Percentiles rank a stretch among this genome's conserved stretches.
Evolutionary conservation across 2,888 invertebrate species (phyloP).

Genomic region (Lithophane semibrunnea): DNA sequence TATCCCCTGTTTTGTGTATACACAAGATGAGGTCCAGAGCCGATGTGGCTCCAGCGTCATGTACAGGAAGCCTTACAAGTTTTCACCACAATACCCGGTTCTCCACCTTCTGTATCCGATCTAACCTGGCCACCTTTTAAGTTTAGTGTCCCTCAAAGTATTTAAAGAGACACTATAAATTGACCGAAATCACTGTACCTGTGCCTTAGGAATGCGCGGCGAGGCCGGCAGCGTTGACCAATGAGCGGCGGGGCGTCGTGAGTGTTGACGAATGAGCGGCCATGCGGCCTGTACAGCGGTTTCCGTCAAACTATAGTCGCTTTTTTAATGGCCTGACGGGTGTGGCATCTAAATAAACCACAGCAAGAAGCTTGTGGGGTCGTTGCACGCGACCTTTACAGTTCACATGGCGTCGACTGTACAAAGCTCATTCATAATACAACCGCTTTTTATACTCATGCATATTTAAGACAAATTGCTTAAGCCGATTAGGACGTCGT

Average conservation of each 20-base stretch:
- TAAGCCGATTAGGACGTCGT: conserved; percentile 23
- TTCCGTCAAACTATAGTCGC: not conserved
- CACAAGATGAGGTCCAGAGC: too few relatives aligned
- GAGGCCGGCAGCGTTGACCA: too few relatives aligned
- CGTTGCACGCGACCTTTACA: conserved; percentile 63
- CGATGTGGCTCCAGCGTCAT: too few relatives aligned
- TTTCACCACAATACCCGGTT: too few relatives aligned
- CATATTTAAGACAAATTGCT: conserved; percentile 59
- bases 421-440: conserved; percentile 49
- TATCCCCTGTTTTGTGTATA: too few relatives aligned
- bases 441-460: conserved; percentile 58
- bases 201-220: too few relatives aligned
- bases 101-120: not conserved
- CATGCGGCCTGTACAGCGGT: too few relatives aligned
- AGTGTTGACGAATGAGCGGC: too few relatives aligned
- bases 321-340: conserved; percentile 41
- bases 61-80: too few relatives aligned
- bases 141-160: too few relatives aligned
- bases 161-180: not conserved
- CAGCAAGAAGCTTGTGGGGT: conserved; percentile 64
- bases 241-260: too few relatives aligned
- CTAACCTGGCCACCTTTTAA: not conserved
- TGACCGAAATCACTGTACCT: too few relatives aligned
- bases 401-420: conserved; percentile 47
- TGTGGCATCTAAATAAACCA: conserved; percentile 64